Evolutionary conservation across 2,113 vertebrate genomes (phyloP).

Genomic region (Pipra filicauda): DNA sequence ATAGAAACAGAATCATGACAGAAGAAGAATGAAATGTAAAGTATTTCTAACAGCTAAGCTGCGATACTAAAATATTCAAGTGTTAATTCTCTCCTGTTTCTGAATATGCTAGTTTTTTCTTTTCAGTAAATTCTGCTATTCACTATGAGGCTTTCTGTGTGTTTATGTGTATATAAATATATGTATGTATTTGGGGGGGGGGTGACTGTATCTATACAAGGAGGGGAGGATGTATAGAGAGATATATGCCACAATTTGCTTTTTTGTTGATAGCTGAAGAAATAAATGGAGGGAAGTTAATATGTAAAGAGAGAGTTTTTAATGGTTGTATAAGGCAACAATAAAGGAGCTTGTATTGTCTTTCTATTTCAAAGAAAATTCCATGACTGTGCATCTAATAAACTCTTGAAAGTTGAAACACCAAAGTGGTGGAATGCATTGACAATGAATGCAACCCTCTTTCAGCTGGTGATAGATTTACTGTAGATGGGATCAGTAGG

Average conservation of each 20-base stretch:
- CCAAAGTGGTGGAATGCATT: not conserved
- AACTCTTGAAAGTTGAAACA: not conserved
- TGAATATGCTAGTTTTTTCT: not conserved
- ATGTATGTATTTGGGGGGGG: not conserved
- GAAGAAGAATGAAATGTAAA: not conserved
- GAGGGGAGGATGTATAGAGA: not conserved
- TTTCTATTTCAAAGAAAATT: slow-evolving; percentile 19
- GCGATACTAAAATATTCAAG: not conserved
- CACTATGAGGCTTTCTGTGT: not conserved
- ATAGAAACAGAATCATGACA: not conserved
- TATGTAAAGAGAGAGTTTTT: not conserved
- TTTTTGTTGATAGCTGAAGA: not conserved
- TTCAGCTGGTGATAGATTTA: slow-evolving; percentile 53
- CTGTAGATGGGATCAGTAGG: slow-evolving; percentile 51
- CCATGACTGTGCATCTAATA: slow-evolving; percentile 6
- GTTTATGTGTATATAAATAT: not conserved
- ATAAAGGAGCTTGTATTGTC: not conserved
- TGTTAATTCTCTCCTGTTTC: not conserved
- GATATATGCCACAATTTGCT: not conserved
- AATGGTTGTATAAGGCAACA: not conserved
- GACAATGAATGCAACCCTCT: slow-evolving; percentile 22
- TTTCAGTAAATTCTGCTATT: not conserved
- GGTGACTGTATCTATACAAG: not conserved
- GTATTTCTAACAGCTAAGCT: not conserved
- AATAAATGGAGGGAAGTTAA: not conserved